Evolutionary conservation across 2,797 vertebrate species (phyloP), one percentile per base, ranked within the genome.

Genomic region (Melopsittacus undulatus): DNA sequence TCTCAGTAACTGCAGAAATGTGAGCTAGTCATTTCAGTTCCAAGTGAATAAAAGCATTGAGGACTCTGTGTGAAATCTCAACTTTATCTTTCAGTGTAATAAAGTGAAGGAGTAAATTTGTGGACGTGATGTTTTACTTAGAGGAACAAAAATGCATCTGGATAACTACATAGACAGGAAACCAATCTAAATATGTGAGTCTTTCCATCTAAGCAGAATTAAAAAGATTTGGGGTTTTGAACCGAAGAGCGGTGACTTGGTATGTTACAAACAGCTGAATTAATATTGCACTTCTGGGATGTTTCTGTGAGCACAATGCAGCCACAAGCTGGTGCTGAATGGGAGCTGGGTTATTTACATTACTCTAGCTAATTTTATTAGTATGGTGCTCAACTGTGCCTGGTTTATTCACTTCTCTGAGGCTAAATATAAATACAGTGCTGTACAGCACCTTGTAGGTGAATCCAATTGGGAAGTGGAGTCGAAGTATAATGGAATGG

Each of bases 1-100:
- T 97, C 96, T 86, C 87, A 83, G 90, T 89, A 89, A 94, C 95
- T 95, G 94, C 96, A 95, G 90, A 96, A 96, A 96, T 96, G 57
- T 92, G 91, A 96, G 86, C 90, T 95, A 49, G 68, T 43, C 4
- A 8, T 96, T 95, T 94, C 87, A 92, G 93, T 95, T 87, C 64
- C 61, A 74, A 85, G 61, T 49, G 57, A 69, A 42, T 52, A 67
- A 90, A 94, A 80, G 62, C 64, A 93, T 87, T 85, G 48, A 95
- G 90, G 72, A 40, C 80, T 86, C 59, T 72, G 67, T 85, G 42
- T 94, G 84, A 89, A 93, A 89, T 34, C 87, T 82, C 83, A 91
- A 62, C 84, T 89, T 89, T 94, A 86, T 96, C 91, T 87, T 90
- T 79, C 2, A 1, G 54, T 32, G 34, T 82, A 94, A 88, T 21